phyloP scores from a whole-genome alignment of 2,888 invertebrate genomes.

The Torymus texanus region DNA sequence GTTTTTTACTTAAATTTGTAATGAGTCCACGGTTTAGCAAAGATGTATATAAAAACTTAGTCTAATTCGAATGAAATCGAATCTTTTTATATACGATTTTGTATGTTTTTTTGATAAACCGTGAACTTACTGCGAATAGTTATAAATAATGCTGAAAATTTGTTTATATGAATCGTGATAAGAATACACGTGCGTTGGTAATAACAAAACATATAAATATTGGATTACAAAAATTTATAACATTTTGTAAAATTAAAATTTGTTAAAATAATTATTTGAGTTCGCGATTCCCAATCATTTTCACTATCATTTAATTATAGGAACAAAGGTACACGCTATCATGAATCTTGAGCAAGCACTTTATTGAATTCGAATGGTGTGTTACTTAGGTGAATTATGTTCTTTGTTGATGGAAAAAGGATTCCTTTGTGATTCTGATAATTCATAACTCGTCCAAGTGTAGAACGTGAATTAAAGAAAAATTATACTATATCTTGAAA shows the following conservation, averaged over 20 bases:
- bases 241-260: constrained; percentile 12
- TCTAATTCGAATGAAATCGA: constrained; percentile 12
- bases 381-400: constrained; percentile 45
- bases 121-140: constrained; percentile 1
- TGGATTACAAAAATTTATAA: constrained; percentile 6
- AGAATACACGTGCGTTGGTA: constrained; percentile 11
- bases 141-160: background rate
- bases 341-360: constrained; percentile 30
- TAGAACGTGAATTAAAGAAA: constrained; percentile 33
- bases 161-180: constrained; percentile 16
- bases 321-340: constrained; percentile 14
- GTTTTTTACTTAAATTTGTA: constrained; percentile 45
- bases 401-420: constrained; percentile 53
- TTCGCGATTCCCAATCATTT: constrained; percentile 32
- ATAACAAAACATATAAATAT: constrained; percentile 12
- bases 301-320: constrained; percentile 18
- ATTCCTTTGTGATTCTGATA: constrained; percentile 52
- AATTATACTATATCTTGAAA: constrained; percentile 30
- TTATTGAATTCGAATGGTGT: constrained; percentile 46
- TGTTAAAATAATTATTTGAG: constrained; percentile 31
- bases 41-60: constrained; percentile 43
- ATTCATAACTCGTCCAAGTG: constrained; percentile 38
- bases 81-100: constrained; percentile 39
- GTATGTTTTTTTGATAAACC: constrained; percentile 18
- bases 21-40: constrained; percentile 13